Evolutionary conservation across 2,797 vertebrate species (phyloP).

Genomic region (Allobates femoralis): DNA sequence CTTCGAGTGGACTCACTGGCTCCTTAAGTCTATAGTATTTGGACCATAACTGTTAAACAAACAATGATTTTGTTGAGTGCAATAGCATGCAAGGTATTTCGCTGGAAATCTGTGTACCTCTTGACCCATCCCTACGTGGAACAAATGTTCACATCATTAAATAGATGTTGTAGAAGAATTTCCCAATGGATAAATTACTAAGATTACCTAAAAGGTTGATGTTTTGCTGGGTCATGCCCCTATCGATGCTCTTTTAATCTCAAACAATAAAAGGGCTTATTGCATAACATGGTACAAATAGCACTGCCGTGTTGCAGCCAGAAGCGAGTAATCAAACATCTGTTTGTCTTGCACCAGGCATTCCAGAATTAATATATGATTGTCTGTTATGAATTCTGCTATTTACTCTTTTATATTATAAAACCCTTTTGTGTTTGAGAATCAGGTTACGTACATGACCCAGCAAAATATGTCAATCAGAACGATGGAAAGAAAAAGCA

Average conservation of each 20-base stretch:
- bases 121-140: neutral
- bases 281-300: conserved; percentile 17
- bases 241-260: conserved; percentile 27
- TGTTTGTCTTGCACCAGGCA: neutral
- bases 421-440: conserved; percentile 3
- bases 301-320: neutral
- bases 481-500: neutral
- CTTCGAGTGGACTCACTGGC: neutral
- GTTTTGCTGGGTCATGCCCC: neutral
- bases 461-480: neutral
- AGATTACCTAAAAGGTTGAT: conserved; percentile 3
- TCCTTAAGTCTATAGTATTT: neutral
- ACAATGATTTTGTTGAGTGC: neutral
- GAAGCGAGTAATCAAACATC: neutral
- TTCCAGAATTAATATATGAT: neutral
- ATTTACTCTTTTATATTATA: conserved; percentile 28
- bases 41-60: neutral
- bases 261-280: conserved; percentile 25
- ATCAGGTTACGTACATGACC: neutral
- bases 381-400: conserved; percentile 9
- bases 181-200: neutral
- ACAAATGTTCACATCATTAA: neutral
- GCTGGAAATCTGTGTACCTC: neutral
- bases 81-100: neutral
- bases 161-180: neutral